Conservation (phyloP, 2,888 invertebrate genomes). For the Eristalinus sepulchralis region DNA sequence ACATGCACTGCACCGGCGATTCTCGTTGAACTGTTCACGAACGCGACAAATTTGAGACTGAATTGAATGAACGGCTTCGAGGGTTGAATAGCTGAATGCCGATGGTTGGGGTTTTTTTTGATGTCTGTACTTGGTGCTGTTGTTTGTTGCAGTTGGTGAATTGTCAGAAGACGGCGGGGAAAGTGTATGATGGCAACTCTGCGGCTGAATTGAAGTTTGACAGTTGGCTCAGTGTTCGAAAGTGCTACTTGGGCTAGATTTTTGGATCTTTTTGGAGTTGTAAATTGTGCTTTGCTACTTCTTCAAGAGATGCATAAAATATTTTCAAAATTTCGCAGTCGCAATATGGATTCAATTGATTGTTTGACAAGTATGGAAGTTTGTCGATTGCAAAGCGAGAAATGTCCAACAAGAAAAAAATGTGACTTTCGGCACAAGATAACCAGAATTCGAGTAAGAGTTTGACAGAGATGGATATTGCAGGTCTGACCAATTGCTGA, state of each 20-base stretch:
- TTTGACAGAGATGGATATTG: too few relatives aligned
- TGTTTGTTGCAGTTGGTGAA: constrained; percentile 3
- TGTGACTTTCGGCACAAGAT: too few relatives aligned
- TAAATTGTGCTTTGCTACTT: too few relatives aligned
- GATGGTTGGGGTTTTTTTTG: constrained; percentile 30
- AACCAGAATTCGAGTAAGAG: too few relatives aligned
- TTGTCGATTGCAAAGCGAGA: too few relatives aligned
- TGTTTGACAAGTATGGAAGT: too few relatives aligned
- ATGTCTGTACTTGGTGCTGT: not conserved
- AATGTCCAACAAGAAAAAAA: too few relatives aligned
- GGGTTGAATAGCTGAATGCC: constrained; percentile 52
- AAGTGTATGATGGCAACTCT: constrained; percentile 28
- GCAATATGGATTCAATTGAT: too few relatives aligned
- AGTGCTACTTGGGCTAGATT: not conserved
- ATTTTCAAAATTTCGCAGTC: too few relatives aligned
- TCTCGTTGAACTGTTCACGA: constrained; percentile 30
- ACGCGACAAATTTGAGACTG: constrained; percentile 63
- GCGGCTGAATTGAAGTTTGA: constrained; percentile 32
- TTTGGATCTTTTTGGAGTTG: not conserved
- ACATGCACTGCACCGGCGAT: not conserved
- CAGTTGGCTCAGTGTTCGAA: not conserved
- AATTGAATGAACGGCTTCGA: constrained; percentile 8
- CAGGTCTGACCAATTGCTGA: too few relatives aligned
- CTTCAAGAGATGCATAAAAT: too few relatives aligned
- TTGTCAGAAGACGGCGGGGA: constrained; percentile 9